A percentile compares a stretch with the other conserved stretches of the same genome.
Evolutionary conservation across 1,140 invertebrate species (phyloP).

Genomic region (Caenorhabditis tropicalis): DNA sequence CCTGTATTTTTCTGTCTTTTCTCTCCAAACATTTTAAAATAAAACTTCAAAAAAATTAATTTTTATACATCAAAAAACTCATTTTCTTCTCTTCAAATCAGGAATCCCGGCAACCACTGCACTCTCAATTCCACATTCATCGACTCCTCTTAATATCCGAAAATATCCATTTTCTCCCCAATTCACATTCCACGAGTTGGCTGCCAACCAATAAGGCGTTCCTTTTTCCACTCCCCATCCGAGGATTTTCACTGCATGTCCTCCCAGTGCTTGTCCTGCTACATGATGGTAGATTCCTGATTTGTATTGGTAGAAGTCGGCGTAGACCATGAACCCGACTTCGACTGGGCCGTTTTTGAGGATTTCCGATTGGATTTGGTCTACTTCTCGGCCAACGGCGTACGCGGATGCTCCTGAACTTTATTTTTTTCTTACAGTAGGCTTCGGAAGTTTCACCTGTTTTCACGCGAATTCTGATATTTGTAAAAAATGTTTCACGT

Average conservation of each 20-base stretch:
- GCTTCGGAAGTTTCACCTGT: not conserved
- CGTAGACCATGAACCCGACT: constrained; percentile 86
- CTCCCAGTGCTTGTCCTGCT: constrained; percentile 80
- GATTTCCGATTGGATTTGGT: constrained; percentile 84
- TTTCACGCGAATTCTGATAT: too few relatives aligned
- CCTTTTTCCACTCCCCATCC: constrained; percentile 85
- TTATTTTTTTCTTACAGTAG: constrained; percentile 40
- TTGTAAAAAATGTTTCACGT: too few relatives aligned
- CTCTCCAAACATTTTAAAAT: too few relatives aligned
- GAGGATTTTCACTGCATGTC: constrained; percentile 87
- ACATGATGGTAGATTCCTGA: constrained; percentile 84
- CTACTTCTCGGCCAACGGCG: constrained; percentile 77
- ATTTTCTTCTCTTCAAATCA: constrained; percentile 56
- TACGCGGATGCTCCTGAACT: constrained; percentile 78
- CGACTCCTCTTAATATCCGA: constrained; percentile 84
- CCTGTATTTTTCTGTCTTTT: too few relatives aligned
- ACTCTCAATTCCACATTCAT: constrained; percentile 88
- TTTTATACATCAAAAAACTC: not conserved
- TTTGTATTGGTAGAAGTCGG: constrained; percentile 86
- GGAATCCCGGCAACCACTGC: constrained; percentile 82
- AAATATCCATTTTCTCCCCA: constrained; percentile 78
- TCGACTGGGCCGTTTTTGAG: constrained; percentile 88
- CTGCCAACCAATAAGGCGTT: constrained; percentile 86
- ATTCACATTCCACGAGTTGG: constrained; percentile 77
- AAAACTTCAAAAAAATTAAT: not conserved